phyloP scores from a whole-genome alignment of 2,797 vertebrate species.

The Carapus acus region DNA sequence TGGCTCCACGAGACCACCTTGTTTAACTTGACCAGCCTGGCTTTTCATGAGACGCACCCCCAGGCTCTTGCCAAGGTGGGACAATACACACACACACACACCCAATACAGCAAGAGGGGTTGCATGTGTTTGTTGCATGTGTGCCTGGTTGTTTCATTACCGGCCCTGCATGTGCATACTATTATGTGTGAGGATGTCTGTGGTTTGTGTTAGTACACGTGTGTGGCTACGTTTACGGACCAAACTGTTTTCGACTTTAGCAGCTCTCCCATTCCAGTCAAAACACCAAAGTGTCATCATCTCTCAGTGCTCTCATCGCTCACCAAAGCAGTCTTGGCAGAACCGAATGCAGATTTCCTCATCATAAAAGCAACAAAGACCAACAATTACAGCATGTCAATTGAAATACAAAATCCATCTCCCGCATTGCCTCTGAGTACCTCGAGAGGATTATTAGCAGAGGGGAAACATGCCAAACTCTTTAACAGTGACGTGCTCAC shows the following conservation, averaged over 20 bases:
- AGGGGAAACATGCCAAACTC: constrained; percentile 34
- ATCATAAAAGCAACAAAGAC: constrained; percentile 20
- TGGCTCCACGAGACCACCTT: constrained; percentile 55
- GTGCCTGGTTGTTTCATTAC: constrained; percentile 23
- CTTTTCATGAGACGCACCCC: constrained; percentile 78
- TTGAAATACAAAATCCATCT: constrained; percentile 41
- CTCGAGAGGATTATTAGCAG: constrained; percentile 50
- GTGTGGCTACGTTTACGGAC: background rate
- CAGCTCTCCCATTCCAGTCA: background rate
- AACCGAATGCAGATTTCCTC: constrained; percentile 19
- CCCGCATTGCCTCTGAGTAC: constrained; percentile 38
- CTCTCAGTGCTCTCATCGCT: constrained; percentile 18
- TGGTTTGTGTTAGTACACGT: background rate
- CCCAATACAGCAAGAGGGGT: constrained; percentile 1
- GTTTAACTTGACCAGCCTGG: constrained; percentile 70
- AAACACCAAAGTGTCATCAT: background rate
- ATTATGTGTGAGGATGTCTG: constrained; percentile 2
- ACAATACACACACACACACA: constrained; percentile 35
- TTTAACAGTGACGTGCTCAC: constrained; percentile 15
- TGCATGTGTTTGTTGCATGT: constrained; percentile 36
- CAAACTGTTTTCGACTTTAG: background rate
- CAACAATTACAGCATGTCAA: constrained; percentile 40
- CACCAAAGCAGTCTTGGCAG: constrained; percentile 4
- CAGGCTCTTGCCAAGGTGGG: constrained; percentile 86
- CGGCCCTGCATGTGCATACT: background rate